Percentiles rank a stretch among this genome's conserved stretches.
phyloP scores from a whole-genome alignment of 2,797 vertebrate species.

The Nasua narica region DNA sequence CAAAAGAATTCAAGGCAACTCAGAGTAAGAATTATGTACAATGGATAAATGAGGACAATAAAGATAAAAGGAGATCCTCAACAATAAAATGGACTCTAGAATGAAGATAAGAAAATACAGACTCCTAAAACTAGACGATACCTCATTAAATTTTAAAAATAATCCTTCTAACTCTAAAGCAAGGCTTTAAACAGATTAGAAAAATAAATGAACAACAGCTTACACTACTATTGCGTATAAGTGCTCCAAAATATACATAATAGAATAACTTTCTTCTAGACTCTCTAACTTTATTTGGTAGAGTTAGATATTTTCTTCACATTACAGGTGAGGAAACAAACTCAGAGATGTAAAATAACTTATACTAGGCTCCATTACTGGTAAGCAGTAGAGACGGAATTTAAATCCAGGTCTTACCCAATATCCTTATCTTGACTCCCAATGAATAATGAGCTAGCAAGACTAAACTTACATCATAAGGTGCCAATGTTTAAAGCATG shows the following conservation, averaged over 20 bases:
- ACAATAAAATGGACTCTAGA: conserved; percentile 13
- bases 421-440: background rate
- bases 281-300: background rate
- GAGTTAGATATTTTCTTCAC: background rate
- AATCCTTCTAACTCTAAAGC: background rate
- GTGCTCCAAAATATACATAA: background rate
- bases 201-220: background rate
- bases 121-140: background rate
- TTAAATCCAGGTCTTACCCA: background rate
- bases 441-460: background rate
- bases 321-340: conserved; percentile 31
- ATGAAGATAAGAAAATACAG: conserved; percentile 16
- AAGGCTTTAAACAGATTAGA: conserved; percentile 35
- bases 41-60: background rate
- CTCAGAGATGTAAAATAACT: conserved; percentile 29
- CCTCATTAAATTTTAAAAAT: background rate
- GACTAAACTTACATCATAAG: background rate
- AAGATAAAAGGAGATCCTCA: background rate
- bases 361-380: background rate
- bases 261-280: background rate
- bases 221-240: background rate
- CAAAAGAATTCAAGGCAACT: conserved; percentile 33
- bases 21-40: conserved; percentile 2
- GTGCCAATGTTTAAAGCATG: background rate
- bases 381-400: background rate